A percentile compares a stretch with the other conserved stretches of the same genome.
These are phyloP conservation scores for Characodon lateralis DNA, from an alignment of 2,797 vertebrate species.

Conservation along the genomic window DNA sequence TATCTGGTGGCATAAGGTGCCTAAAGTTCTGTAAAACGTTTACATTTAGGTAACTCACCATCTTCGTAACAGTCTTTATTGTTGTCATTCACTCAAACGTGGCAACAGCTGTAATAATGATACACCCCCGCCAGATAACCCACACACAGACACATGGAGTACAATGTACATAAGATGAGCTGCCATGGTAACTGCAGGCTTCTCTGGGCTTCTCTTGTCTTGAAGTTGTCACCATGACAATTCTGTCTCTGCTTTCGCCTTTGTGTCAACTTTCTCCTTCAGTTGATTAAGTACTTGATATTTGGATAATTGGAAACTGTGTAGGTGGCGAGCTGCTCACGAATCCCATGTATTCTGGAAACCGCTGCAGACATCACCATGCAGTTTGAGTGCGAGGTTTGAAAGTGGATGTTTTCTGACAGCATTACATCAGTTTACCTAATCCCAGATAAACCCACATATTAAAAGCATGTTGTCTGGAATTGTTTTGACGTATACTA, in stretches of 20 bases:
- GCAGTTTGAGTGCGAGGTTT: slow-evolving; percentile 1
- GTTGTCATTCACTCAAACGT: slow-evolving; percentile 58
- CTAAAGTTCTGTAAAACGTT: slow-evolving; percentile 44
- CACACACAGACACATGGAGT: slow-evolving; percentile 56
- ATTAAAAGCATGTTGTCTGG: background rate
- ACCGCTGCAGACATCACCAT: background rate
- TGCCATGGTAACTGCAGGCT: slow-evolving; percentile 72
- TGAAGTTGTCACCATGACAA: slow-evolving; percentile 65
- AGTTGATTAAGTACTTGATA: slow-evolving; percentile 40
- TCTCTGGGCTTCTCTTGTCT: slow-evolving; percentile 43
- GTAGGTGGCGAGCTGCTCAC: slow-evolving; percentile 16
- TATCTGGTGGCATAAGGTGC: slow-evolving; percentile 4
- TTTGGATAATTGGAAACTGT: slow-evolving; percentile 41
- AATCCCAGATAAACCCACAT: background rate
- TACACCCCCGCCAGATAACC: slow-evolving; percentile 60
- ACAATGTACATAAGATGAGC: slow-evolving; percentile 67
- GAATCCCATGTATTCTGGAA: slow-evolving; percentile 20
- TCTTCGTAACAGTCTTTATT: slow-evolving; percentile 55
- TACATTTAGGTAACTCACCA: slow-evolving; percentile 36
- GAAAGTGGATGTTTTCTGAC: background rate
- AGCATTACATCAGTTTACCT: background rate
- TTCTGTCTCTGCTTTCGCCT: slow-evolving; percentile 43
- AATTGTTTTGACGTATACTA: background rate
- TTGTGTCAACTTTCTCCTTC: slow-evolving; percentile 47
- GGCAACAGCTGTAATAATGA: slow-evolving; percentile 61